These are phyloP conservation scores for Campaea margaritaria DNA, from an alignment of 2,888 invertebrate genomes.

Conservation along the genomic window DNA sequence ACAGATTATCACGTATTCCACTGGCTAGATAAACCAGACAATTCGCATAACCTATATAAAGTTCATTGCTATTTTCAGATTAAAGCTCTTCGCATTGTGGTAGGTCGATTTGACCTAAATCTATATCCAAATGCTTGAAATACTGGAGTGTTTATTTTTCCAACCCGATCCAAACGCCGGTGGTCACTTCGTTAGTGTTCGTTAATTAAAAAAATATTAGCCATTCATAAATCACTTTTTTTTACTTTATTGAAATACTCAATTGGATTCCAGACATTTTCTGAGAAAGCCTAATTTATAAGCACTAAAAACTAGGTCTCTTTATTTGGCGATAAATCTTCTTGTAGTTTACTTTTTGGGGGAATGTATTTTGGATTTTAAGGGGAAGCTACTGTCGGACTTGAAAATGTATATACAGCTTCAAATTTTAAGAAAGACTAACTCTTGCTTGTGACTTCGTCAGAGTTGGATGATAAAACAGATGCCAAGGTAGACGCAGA, in stretches of 20 bases:
- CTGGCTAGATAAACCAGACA: conserved; percentile 12
- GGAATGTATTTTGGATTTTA: conserved; percentile 2
- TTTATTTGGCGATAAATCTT: conserved; percentile 53
- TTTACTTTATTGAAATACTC: conserved; percentile 37
- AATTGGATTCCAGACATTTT: conserved; percentile 43
- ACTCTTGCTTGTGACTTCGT: too few species aligned
- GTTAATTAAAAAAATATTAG: conserved; percentile 41
- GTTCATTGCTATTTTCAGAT: conserved; percentile 12
- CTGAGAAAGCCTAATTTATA: conserved; percentile 47
- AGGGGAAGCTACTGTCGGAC: neutral
- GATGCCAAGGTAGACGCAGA: too few species aligned
- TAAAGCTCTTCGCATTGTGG: conserved; percentile 24
- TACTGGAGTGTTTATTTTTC: conserved; percentile 22
- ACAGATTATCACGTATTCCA: too few species aligned
- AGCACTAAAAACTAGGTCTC: conserved; percentile 47
- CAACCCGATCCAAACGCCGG: conserved; percentile 26
- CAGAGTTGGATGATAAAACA: too few species aligned
- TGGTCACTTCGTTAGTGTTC: conserved; percentile 33
- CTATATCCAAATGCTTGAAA: conserved; percentile 16
- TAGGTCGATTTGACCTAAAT: conserved; percentile 30
- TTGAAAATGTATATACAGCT: neutral
- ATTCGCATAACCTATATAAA: conserved; percentile 4
- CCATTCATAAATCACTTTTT: conserved; percentile 32
- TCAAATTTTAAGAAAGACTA: too few species aligned
- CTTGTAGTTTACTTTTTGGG: conserved; percentile 34